Conservation (phyloP, 2,888 invertebrate genomes). For the Apeira syringaria region DNA sequence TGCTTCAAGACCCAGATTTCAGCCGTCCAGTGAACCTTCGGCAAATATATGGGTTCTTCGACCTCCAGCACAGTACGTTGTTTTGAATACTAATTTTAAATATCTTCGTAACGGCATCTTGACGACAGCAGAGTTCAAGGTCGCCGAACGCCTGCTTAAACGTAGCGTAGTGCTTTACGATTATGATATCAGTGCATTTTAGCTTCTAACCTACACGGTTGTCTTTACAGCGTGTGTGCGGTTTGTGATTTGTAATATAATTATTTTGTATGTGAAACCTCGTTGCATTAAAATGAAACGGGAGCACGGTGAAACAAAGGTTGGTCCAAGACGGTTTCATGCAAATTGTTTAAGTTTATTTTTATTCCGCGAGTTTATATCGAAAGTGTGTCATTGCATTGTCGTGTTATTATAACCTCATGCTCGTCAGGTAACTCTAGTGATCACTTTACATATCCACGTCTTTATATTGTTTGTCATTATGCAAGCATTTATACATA, state of each 20-base stretch:
- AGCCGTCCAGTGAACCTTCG: constrained; percentile 33
- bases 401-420: no score
- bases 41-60: constrained; percentile 60
- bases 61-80: constrained; percentile 52
- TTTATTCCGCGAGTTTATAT: background rate
- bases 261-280: constrained; percentile 25
- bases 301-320: constrained; percentile 46
- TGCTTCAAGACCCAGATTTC: constrained; percentile 13
- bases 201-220: constrained; percentile 20
- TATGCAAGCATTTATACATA: no score
- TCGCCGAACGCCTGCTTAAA: constrained; percentile 1
- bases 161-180: background rate
- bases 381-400: background rate
- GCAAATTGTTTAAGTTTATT: background rate
- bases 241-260: constrained; percentile 6
- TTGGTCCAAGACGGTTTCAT: constrained; percentile 25
- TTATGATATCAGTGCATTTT: constrained; percentile 15
- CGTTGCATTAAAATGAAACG: constrained; percentile 36
- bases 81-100: no score
- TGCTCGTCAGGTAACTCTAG: no score
- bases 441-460: no score
- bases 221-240: constrained; percentile 7
- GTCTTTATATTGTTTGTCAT: no score
- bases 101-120: no score
- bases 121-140: constrained; percentile 18